Percentiles rank a stretch among this genome's conserved stretches.
Evolutionary conservation across 2,113 vertebrate genomes (phyloP).

Genomic region (Indri indri): DNA sequence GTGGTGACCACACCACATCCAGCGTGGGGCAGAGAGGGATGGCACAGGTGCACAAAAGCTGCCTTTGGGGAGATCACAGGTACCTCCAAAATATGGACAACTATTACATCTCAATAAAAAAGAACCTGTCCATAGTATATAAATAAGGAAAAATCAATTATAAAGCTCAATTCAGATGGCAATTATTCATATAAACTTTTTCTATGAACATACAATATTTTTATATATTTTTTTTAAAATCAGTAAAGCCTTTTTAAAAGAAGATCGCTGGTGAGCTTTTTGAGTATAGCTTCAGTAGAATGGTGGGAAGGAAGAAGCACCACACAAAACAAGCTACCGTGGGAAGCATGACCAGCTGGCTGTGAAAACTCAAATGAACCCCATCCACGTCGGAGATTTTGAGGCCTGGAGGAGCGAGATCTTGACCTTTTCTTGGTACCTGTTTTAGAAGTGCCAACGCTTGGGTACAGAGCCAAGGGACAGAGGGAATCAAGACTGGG

Average conservation of each 20-base stretch:
- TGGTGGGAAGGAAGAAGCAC: neutral
- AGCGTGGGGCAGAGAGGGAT: neutral
- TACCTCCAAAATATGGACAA: too few species aligned
- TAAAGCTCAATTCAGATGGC: neutral
- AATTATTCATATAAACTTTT: neutral
- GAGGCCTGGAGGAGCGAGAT: neutral
- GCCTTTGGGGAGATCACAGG: too few species aligned
- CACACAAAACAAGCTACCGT: too few species aligned
- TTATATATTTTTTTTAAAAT: neutral
- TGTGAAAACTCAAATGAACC: neutral
- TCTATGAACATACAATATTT: neutral
- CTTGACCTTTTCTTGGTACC: neutral
- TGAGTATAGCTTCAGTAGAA: neutral
- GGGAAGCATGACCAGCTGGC: neutral
- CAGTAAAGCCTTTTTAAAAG: neutral
- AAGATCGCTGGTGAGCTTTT: neutral
- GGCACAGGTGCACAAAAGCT: neutral
- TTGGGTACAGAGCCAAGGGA: neutral
- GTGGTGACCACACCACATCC: neutral
- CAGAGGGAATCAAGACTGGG: neutral
- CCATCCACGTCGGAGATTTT: neutral
- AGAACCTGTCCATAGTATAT: neutral
- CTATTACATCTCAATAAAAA: too few species aligned
- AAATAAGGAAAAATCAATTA: neutral
- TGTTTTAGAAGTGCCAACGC: neutral